Percentiles rank a stretch among this genome's conserved stretches.
Conservation (phyloP, 2,797 vertebrate species). For the Takifugu ocellatus region DNA sequence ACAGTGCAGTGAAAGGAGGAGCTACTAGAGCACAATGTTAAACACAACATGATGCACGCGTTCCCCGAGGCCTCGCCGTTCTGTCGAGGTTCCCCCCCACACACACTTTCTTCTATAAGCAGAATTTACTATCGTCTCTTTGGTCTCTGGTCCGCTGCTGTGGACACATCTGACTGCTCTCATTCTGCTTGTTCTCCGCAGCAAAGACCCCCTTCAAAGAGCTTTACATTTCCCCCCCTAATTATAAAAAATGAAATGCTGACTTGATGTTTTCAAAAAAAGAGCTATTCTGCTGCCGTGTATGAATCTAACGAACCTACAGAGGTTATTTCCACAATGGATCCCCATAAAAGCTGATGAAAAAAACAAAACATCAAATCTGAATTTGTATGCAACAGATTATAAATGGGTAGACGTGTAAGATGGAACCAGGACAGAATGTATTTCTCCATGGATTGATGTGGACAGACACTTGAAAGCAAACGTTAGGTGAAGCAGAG, state of each 20-base stretch:
- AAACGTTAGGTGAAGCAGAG: conserved; percentile 26
- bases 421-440: conserved; percentile 7
- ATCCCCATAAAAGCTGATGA: too few relatives aligned
- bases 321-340: too few relatives aligned
- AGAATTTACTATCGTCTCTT: conserved; percentile 28
- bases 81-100: conserved; percentile 30
- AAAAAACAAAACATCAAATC: too few relatives aligned
- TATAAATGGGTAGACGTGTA: background rate
- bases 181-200: background rate
- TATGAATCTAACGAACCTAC: too few relatives aligned
- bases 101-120: conserved; percentile 35
- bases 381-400: too few relatives aligned
- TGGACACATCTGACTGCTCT: conserved; percentile 18
- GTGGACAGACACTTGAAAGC: conserved; percentile 23
- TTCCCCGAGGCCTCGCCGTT: conserved; percentile 26
- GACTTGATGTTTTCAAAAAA: background rate
- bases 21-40: background rate
- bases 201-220: background rate
- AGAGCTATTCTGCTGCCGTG: too few relatives aligned
- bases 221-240: background rate
- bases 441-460: conserved; percentile 28
- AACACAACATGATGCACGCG: conserved; percentile 13
- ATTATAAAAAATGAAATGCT: background rate
- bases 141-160: conserved; percentile 21
- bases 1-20: conserved; percentile 16